These are phyloP conservation scores for Apodemia arnacis DNA, from an alignment of 2,888 invertebrate species.

Conservation along the genomic window DNA sequence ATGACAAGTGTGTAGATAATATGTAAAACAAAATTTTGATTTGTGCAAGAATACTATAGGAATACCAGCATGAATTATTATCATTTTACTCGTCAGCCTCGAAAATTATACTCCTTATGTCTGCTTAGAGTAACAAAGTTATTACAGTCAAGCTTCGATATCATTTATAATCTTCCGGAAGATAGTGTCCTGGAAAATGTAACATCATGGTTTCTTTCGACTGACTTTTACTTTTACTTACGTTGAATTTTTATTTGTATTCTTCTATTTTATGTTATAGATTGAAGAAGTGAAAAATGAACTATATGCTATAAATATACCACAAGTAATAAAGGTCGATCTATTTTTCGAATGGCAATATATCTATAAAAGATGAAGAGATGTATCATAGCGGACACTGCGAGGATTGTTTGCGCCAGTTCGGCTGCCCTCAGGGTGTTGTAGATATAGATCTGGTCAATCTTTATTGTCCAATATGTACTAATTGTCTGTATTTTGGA, in stretches of 20 bases:
- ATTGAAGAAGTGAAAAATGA: no score
- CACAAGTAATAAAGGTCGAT: no score
- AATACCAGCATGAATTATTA: no score
- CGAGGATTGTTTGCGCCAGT: slow-evolving; percentile 2
- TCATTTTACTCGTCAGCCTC: no score
- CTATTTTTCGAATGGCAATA: not conserved
- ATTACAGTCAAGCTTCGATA: not conserved
- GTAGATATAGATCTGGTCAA: slow-evolving; percentile 4
- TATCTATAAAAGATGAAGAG: not conserved
- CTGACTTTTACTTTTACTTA: not conserved
- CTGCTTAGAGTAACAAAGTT: not conserved
- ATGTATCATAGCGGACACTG: slow-evolving; percentile 1
- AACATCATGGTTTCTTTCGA: not conserved
- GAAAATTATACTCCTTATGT: not conserved
- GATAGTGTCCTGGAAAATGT: not conserved
- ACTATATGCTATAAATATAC: no score
- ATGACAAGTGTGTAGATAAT: no score
- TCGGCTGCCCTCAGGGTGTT: not conserved
- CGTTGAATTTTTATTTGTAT: no score
- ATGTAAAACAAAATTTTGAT: no score
- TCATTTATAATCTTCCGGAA: not conserved
- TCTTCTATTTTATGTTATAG: no score
- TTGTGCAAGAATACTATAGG: no score
- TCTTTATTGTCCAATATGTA: slow-evolving; percentile 10
- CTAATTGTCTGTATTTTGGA: not conserved